Conservation (phyloP, 2,113 vertebrate genomes). For the Prietella phreatophila region DNA sequence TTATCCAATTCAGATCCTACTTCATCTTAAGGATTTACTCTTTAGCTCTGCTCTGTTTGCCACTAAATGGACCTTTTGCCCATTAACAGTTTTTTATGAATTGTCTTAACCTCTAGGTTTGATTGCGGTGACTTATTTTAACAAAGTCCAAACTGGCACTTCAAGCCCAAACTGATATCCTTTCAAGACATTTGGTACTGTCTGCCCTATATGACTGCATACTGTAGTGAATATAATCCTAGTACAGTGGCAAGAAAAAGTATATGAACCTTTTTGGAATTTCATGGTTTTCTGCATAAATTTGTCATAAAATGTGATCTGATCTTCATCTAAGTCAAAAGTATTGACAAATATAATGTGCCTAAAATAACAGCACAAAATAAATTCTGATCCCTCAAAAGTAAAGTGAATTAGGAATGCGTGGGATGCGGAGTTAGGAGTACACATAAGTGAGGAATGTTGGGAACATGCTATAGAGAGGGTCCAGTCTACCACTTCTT, state of each 20-base stretch:
- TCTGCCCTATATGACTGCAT: neutral
- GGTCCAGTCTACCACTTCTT: no score
- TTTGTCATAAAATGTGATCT: no score
- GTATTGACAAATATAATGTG: no score
- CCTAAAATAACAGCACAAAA: no score
- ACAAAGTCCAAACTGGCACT: neutral
- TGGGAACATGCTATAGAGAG: no score
- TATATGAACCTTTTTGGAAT: no score
- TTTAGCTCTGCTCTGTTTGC: neutral
- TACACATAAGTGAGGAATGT: no score
- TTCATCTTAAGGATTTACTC: neutral
- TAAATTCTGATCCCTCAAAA: no score
- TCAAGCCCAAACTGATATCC: neutral
- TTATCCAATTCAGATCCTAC: neutral
- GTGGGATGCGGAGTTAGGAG: no score
- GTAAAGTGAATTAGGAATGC: no score
- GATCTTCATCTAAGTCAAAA: no score
- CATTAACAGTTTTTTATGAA: neutral
- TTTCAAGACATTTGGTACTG: neutral
- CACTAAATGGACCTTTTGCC: neutral
- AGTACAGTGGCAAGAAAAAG: neutral
- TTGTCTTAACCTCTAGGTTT: neutral
- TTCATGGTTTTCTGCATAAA: no score
- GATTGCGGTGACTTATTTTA: neutral
- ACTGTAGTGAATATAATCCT: neutral